These are phyloP conservation scores for Arctopsyche grandis DNA, from an alignment of 1,140 invertebrate genomes.

Conservation along the genomic window DNA sequence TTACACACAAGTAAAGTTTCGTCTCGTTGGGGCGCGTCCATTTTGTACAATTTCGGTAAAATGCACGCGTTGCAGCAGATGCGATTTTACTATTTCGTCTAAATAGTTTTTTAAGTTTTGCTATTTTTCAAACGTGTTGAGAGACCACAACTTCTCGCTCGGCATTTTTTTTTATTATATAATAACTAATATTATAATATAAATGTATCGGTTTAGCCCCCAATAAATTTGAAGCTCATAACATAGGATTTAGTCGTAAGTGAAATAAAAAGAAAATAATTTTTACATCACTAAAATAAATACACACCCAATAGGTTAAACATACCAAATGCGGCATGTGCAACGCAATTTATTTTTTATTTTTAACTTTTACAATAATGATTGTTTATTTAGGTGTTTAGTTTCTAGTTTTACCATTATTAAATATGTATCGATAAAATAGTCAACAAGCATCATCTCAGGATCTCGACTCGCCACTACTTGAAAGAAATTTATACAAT, in stretches of 20 bases:
- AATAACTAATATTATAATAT: constrained; percentile 22
- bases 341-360: constrained; percentile 34
- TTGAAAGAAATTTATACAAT: constrained; percentile 29
- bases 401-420: constrained; percentile 1
- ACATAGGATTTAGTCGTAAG: constrained; percentile 34
- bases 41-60: constrained; percentile 12
- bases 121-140: constrained; percentile 17
- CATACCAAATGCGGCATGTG: constrained; percentile 36
- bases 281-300: constrained; percentile 39
- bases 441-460: constrained; percentile 43
- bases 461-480: constrained; percentile 41
- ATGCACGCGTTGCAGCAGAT: constrained; percentile 13
- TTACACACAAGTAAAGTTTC: background rate
- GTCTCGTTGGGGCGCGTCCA: background rate
- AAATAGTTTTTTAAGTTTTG: constrained; percentile 21
- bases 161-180: constrained; percentile 39
- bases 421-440: constrained; percentile 36
- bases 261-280: constrained; percentile 21
- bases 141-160: constrained; percentile 42
- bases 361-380: constrained; percentile 24
- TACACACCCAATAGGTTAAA: constrained; percentile 33
- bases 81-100: background rate
- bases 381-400: constrained; percentile 36
- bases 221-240: constrained; percentile 40
- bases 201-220: constrained; percentile 39